phyloP scores from a whole-genome alignment of 2,113 vertebrate species.

The Nesospiza acunhae region DNA sequence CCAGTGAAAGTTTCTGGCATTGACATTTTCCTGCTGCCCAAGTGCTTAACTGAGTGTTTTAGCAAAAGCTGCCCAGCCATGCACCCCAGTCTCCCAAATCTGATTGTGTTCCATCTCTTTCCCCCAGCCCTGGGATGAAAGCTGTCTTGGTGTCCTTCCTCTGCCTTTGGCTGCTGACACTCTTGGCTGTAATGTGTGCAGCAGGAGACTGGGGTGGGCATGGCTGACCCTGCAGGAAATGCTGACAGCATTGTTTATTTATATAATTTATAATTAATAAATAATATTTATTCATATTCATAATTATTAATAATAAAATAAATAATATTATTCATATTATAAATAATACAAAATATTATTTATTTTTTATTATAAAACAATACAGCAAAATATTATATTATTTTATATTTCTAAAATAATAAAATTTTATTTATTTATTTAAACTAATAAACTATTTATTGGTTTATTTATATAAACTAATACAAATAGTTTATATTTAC shows the following conservation, averaged over 20 bases:
- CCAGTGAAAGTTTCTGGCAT: background rate
- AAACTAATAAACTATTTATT: no score
- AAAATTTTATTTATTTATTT: no score
- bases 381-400: no score
- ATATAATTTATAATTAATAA: no score
- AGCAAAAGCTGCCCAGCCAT: background rate
- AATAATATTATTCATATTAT: no score
- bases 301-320: no score
- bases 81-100: no score
- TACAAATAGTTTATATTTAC: background rate
- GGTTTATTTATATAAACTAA: no score
- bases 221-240: background rate
- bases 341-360: no score
- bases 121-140: background rate
- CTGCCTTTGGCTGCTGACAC: background rate
- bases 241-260: background rate
- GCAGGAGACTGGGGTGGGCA: background rate
- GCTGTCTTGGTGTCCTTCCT: background rate
- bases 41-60: background rate
- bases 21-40: background rate
- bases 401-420: no score
- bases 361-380: no score
- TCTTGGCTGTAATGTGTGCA: background rate
- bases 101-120: background rate
- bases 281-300: no score